These are phyloP conservation scores for Stegophylla sp. DNA, from an alignment of 2,888 invertebrate species.

Conservation along the genomic window DNA sequence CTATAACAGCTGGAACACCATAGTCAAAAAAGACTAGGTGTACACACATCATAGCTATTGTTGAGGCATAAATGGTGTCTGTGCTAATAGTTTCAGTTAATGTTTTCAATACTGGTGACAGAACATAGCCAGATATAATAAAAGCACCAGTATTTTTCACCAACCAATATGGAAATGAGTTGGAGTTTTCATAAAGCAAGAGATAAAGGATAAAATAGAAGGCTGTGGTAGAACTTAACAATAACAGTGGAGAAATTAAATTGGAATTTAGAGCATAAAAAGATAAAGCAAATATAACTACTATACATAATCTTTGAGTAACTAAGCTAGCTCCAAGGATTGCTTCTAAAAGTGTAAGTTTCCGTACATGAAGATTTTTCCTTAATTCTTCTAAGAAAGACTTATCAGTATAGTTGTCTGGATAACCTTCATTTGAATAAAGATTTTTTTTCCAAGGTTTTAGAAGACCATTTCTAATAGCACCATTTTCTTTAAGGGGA, in stretches of 20 bases:
- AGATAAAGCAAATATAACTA: conserved; percentile 75
- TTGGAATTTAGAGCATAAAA: conserved; percentile 78
- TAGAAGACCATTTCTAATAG: conserved; percentile 61
- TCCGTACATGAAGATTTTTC: conserved; percentile 81
- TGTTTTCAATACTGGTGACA: conserved; percentile 91
- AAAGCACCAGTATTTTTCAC: conserved; percentile 72
- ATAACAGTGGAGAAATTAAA: conserved; percentile 71
- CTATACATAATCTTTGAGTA: conserved; percentile 80
- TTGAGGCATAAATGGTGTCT: conserved; percentile 94
- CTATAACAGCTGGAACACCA: conserved; percentile 83
- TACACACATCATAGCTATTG: conserved; percentile 83
- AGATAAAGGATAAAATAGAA: conserved; percentile 72
- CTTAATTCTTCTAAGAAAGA: conserved; percentile 84
- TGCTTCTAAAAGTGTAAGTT: conserved; percentile 75
- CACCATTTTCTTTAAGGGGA: conserved; percentile 34
- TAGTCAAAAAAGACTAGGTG: conserved; percentile 95
- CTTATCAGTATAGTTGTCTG: conserved; percentile 90
- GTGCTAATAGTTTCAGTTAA: conserved; percentile 96
- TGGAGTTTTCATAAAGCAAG: conserved; percentile 65
- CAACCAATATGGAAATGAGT: conserved; percentile 81
- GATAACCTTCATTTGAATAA: conserved; percentile 84
- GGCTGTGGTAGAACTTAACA: conserved; percentile 70
- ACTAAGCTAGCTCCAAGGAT: conserved; percentile 79
- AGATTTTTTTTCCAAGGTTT: conserved; percentile 85
- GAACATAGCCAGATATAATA: conserved; percentile 68